These are phyloP conservation scores for Scaptomyza reducta DNA, from an alignment of 2,888 invertebrate genomes.

Conservation along the genomic window DNA sequence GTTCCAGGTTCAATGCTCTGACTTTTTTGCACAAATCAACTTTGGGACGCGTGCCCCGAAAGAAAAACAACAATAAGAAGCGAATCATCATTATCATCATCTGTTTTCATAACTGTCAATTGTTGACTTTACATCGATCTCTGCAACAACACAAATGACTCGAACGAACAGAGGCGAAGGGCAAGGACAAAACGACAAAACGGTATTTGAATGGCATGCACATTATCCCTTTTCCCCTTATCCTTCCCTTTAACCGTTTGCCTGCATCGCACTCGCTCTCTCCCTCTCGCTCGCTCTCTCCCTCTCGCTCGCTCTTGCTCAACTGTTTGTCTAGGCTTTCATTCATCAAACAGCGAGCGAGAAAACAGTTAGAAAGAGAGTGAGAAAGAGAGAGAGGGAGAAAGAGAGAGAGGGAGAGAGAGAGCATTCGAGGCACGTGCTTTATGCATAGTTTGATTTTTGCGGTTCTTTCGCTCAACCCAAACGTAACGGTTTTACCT, in stretches of 20 bases:
- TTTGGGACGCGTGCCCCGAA: slow-evolving; percentile 24
- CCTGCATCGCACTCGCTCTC: background rate
- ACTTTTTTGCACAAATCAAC: slow-evolving; percentile 1
- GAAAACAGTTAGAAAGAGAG: slow-evolving; percentile 6
- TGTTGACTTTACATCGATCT: slow-evolving; percentile 69
- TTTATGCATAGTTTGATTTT: slow-evolving; percentile 35
- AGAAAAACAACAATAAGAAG: slow-evolving; percentile 11
- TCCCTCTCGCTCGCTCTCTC: background rate
- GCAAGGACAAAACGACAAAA: slow-evolving; percentile 27
- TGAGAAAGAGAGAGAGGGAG: slow-evolving; percentile 15
- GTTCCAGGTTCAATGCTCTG: slow-evolving; percentile 32
- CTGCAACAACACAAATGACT: slow-evolving; percentile 47
- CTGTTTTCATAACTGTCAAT: slow-evolving; percentile 79
- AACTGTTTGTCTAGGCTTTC: slow-evolving; percentile 23
- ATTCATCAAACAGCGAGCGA: slow-evolving; percentile 45
- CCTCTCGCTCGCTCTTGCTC: background rate
- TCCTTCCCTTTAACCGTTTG: background rate
- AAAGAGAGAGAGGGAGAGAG: slow-evolving; percentile 20
- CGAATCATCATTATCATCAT: slow-evolving; percentile 62
- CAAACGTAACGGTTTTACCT: slow-evolving; percentile 61
- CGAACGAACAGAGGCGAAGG: slow-evolving; percentile 18
- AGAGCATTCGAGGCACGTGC: slow-evolving; percentile 35
- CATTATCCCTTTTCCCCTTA: slow-evolving; percentile 51
- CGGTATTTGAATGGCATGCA: slow-evolving; percentile 57
- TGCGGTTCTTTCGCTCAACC: slow-evolving; percentile 42